A percentile compares a stretch with the other conserved stretches of the same genome.
Evolutionary conservation across 2,797 vertebrate genomes (phyloP).

Genomic region (Emydoidea blandingii): DNA sequence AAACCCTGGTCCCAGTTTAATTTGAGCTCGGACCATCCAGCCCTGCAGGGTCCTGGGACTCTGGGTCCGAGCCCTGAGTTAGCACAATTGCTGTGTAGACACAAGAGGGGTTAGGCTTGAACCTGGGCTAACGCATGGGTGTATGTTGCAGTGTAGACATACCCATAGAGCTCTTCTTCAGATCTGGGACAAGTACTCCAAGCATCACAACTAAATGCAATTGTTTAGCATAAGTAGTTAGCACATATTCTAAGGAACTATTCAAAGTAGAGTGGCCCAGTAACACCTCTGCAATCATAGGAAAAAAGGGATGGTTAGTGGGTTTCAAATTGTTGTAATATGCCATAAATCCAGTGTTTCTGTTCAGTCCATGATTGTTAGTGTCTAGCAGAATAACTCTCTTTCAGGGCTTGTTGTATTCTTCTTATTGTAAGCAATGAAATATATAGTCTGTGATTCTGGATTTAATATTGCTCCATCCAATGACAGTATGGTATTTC

Average conservation of each 20-base stretch:
- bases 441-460: conserved; percentile 7
- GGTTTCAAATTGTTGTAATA: neutral
- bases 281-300: neutral
- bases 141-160: neutral
- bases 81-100: neutral
- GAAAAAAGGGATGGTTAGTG: neutral
- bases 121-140: neutral
- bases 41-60: neutral
- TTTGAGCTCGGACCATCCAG: neutral
- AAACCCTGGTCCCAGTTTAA: neutral
- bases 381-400: neutral
- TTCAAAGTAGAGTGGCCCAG: neutral
- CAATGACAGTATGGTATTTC: neutral
- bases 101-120: neutral
- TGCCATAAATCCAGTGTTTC: neutral
- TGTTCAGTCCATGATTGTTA: neutral
- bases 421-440: neutral
- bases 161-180: neutral
- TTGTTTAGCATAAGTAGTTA: neutral
- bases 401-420: neutral
- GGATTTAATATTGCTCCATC: neutral
- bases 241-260: neutral
- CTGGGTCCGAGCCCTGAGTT: neutral
- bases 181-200: neutral
- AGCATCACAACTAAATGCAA: neutral